These are phyloP conservation scores for Alcedo atthis DNA, from an alignment of 2,797 vertebrate species.

Conservation along the genomic window DNA sequence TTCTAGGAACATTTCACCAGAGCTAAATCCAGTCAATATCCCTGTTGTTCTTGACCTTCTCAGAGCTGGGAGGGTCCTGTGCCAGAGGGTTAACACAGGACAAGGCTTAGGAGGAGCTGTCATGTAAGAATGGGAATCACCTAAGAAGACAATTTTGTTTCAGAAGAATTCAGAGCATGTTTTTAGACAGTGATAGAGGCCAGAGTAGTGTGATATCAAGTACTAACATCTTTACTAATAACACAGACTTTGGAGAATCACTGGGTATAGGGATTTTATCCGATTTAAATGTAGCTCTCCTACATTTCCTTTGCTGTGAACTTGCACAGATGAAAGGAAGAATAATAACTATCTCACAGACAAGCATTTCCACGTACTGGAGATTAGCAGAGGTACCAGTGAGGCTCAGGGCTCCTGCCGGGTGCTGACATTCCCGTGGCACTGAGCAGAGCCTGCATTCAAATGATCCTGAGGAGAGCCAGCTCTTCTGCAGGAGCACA, in stretches of 20 bases:
- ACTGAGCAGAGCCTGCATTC: conserved; percentile 11
- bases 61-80: neutral
- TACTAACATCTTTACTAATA: conserved; percentile 18
- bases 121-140: neutral
- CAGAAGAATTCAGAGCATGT: neutral
- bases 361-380: neutral
- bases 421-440: neutral
- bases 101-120: neutral
- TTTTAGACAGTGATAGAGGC: neutral
- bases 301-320: conserved; percentile 11
- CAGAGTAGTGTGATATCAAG: neutral
- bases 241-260: neutral
- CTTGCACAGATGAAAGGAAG: conserved; percentile 27
- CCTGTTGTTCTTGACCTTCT: neutral
- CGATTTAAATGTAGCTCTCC: conserved; percentile 47
- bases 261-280: conserved; percentile 20
- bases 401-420: neutral
- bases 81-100: neutral
- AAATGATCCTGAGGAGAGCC: neutral
- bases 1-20: neutral
- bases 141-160: neutral
- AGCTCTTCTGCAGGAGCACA: neutral
- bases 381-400: conserved; percentile 5
- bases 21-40: neutral
- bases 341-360: neutral